Conservation (phyloP, 2,113 vertebrate species). For the Vireo altiloquus region DNA sequence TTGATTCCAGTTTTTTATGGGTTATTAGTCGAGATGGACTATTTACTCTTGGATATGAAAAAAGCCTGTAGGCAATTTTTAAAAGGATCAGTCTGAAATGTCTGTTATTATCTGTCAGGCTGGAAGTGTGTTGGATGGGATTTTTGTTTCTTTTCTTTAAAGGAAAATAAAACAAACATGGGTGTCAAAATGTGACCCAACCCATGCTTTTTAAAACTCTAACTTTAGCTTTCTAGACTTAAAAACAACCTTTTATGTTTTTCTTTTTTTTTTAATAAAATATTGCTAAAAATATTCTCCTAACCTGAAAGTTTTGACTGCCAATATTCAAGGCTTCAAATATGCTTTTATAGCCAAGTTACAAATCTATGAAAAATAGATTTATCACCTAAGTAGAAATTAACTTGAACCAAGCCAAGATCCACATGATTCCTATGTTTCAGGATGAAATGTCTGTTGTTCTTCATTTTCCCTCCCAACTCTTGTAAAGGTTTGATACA, state of each 20-base stretch:
- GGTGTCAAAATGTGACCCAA: not conserved
- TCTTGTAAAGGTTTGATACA: not conserved
- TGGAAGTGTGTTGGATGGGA: not conserved
- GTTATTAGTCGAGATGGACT: not conserved
- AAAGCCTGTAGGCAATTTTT: not conserved
- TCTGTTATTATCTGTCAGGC: not conserved
- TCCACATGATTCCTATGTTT: slow-evolving; percentile 6
- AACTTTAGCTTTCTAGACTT: slow-evolving; percentile 12
- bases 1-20: not conserved
- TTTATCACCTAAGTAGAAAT: slow-evolving; percentile 46
- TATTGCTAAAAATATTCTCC: slow-evolving; percentile 66
- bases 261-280: not conserved
- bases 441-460: not conserved
- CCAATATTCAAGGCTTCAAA: slow-evolving; percentile 54
- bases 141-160: slow-evolving; percentile 6
- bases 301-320: slow-evolving; percentile 29
- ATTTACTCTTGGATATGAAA: slow-evolving; percentile 6
- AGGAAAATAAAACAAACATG: not conserved
- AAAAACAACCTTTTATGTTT: slow-evolving; percentile 29
- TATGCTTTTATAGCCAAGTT: slow-evolving; percentile 57
- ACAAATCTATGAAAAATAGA: slow-evolving; percentile 59
- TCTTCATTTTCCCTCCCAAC: not conserved
- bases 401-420: slow-evolving; percentile 43
- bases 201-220: not conserved
- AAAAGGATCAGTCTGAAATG: not conserved